Base-by-base conservation (phyloP, 2,113 vertebrate genomes). In the Saguinus imperator region DNA sequence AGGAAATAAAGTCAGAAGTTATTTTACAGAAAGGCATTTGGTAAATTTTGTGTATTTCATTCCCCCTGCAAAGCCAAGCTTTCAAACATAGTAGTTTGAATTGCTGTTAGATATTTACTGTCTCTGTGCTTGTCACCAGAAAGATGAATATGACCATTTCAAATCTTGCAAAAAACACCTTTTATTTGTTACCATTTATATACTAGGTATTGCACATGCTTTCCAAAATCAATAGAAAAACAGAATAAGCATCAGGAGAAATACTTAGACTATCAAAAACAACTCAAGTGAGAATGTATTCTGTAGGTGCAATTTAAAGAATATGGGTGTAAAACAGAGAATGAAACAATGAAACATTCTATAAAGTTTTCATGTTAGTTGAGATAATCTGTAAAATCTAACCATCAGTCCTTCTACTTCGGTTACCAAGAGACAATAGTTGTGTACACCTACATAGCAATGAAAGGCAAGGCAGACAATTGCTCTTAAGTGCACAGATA, bases 31-130 rank as follows among this genome's bases (percentile, higher is more conserved):
- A 84, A 68, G 20, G 7, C 18, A 79, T 37, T 61, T 40, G 23
- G 13, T 64, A 40, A 77, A 77, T 61, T 97, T 87, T 98, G 61
- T 97, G 97, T 83, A 97, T 97, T 98, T 98, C 89, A 97, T 97
- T 94, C 72, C 94, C 87, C 90, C 94, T 97, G 89, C 92, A 98
- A 96, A 97, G 94, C 70, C 17, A 97, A 89, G 73, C 50, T 94
- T 94, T 98, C 90, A 98, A 50, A 89, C 5, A 43, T 5, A 92
- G 89, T 76, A 91, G 91, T 84, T 96, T 89, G 37, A 40, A 40
- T 40, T 40, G 37, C 37, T 40, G 37, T 40, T 40, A 40, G 37
- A 40, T 40, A 40, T 40, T 40, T 40, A 40, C 37, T 40, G 37
- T 40, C 37, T 40, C 37, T 40, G 37, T 40, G 37, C 37, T 40